phyloP scores from a whole-genome alignment of 2,888 invertebrate genomes.

The Pterostichus madidus region DNA sequence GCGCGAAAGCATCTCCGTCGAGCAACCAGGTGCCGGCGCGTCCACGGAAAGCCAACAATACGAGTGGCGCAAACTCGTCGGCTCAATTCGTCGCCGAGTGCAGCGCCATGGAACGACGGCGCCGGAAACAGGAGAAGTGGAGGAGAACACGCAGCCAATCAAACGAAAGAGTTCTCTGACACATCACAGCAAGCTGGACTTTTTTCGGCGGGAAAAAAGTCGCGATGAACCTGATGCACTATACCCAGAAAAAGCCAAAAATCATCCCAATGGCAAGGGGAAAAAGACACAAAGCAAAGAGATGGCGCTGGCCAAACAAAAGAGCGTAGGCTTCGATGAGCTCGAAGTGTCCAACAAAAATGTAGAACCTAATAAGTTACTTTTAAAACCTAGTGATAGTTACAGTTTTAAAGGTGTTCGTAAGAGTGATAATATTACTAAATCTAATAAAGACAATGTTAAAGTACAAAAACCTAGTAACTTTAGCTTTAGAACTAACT shows the following conservation, averaged over 20 bases:
- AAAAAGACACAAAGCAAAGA: slow-evolving; percentile 48
- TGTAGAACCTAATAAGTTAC: slow-evolving; percentile 60
- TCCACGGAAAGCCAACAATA: slow-evolving; percentile 71
- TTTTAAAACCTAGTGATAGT: slow-evolving; percentile 69
- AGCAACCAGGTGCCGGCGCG: slow-evolving; percentile 69
- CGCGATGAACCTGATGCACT: slow-evolving; percentile 69
- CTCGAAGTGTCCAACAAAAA: slow-evolving; percentile 68
- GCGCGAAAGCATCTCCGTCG: slow-evolving; percentile 75
- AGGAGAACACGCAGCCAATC: slow-evolving; percentile 67
- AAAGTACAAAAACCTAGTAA: slow-evolving; percentile 71
- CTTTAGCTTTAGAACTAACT: slow-evolving; percentile 72
- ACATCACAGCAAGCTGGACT: slow-evolving; percentile 73
- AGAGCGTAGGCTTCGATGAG: slow-evolving; percentile 73
- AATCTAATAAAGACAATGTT: slow-evolving; percentile 61
- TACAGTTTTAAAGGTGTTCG: slow-evolving; percentile 74
- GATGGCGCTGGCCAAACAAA: slow-evolving; percentile 73
- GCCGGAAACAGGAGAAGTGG: slow-evolving; percentile 60
- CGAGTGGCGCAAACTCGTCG: slow-evolving; percentile 77
- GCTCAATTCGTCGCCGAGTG: slow-evolving; percentile 77
- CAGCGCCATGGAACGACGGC: slow-evolving; percentile 75
- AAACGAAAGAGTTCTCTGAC: slow-evolving; percentile 76
- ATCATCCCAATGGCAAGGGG: slow-evolving; percentile 70
- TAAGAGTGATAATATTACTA: slow-evolving; percentile 74
- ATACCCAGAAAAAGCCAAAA: slow-evolving; percentile 59
- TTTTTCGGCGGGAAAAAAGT: slow-evolving; percentile 72